These are phyloP conservation scores for Callorhinus ursinus DNA, from an alignment of 2,113 vertebrate species.

Conservation along the genomic window DNA sequence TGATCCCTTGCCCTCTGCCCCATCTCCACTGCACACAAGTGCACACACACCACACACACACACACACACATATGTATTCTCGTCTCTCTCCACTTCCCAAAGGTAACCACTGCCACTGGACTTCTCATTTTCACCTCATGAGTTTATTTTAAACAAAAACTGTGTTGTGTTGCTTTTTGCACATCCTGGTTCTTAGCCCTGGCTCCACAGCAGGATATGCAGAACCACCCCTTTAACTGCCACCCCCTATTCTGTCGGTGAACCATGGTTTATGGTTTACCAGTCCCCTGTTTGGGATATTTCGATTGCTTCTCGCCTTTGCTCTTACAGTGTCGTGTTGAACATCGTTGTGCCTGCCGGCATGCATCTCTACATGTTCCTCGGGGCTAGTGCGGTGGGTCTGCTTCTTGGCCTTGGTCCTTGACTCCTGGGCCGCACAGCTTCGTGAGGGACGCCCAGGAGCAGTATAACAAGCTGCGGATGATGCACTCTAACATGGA, in stretches of 20 bases:
- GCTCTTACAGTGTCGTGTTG: neutral
- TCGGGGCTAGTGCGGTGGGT: neutral
- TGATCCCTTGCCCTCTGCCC: neutral
- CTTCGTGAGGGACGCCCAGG: slow-evolving; percentile 88
- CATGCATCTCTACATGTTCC: neutral
- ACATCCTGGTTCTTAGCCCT: neutral
- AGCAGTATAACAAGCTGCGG: slow-evolving; percentile 89
- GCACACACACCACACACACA: too few relatives aligned
- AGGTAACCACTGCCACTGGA: neutral
- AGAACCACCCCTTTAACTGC: neutral
- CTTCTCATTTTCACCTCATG: neutral
- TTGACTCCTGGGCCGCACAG: slow-evolving; percentile 86
- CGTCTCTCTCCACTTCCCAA: neutral
- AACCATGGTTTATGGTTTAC: neutral
- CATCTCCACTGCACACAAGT: accelerated
- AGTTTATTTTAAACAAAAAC: slow-evolving; percentile 38
- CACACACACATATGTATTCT: neutral
- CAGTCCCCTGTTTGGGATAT: neutral
- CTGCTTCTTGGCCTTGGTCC: slow-evolving; percentile 66
- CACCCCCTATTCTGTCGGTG: neutral
- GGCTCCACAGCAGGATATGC: neutral
- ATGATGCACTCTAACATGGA: slow-evolving; percentile 92
- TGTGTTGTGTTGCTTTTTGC: neutral
- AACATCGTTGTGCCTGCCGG: neutral
- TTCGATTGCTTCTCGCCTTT: slow-evolving; percentile 3